These are phyloP conservation scores for Actinernus sp. DNA, from an alignment of 92 coral and sea anemone genomes.

Conservation along the genomic window DNA sequence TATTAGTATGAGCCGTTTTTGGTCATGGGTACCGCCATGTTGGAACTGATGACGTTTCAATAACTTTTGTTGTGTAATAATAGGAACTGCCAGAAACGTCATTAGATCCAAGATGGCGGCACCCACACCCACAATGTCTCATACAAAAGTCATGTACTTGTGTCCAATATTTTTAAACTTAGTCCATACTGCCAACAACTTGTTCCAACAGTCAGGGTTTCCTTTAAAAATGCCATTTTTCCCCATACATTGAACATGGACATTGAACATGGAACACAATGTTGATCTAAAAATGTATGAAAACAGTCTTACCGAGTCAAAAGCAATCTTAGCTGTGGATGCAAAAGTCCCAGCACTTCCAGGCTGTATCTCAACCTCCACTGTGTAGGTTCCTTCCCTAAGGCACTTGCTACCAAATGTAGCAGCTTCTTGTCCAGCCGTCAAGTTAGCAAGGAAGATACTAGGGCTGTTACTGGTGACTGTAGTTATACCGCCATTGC, in stretches of 20 bases:
- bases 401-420: constrained; percentile 79
- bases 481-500: constrained; percentile 60
- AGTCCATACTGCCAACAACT: no score
- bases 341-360: constrained; percentile 44
- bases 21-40: no score
- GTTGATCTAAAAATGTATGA: background rate
- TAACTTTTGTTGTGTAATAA: no score
- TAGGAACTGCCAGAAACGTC: no score
- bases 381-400: constrained; percentile 57
- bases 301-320: constrained; percentile 92
- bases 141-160: no score
- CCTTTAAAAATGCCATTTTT: background rate
- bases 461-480: constrained; percentile 52
- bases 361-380: constrained; percentile 60
- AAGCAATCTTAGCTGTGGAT: constrained; percentile 37
- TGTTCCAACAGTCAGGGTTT: no score
- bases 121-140: no score
- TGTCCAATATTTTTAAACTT: no score
- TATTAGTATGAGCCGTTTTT: no score
- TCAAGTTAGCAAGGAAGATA: constrained; percentile 32
- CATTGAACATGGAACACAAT: background rate
- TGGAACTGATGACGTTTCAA: no score
- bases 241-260: no score
- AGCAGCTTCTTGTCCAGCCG: constrained; percentile 54
- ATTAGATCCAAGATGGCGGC: no score